Evolutionary conservation across 2,797 vertebrate species (phyloP).

Genomic region (Parambassis ranga): DNA sequence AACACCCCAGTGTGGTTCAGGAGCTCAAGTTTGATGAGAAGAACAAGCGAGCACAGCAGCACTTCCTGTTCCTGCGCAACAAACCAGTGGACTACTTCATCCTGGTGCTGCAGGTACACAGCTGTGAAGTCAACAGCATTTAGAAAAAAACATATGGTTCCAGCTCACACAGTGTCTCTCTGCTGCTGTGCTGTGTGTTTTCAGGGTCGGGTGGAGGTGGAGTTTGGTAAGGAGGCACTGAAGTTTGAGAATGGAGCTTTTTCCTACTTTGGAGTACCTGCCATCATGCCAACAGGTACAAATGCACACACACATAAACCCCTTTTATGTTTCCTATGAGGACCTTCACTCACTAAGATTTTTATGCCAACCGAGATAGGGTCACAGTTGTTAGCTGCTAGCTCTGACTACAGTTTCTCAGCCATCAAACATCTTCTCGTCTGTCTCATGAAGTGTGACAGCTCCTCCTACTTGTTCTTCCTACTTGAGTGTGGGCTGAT

Average conservation of each 20-base stretch:
- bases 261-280: constrained; percentile 93
- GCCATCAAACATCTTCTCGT: too few relatives aligned
- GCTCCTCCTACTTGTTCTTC: too few relatives aligned
- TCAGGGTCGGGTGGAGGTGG: constrained; percentile 95
- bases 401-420: too few relatives aligned
- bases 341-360: too few relatives aligned
- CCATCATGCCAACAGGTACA: constrained; percentile 90
- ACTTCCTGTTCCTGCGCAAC: constrained; percentile 92
- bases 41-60: constrained; percentile 86
- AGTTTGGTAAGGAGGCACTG: constrained; percentile 94
- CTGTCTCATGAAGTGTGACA: too few relatives aligned
- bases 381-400: too few relatives aligned
- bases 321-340: too few relatives aligned
- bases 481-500: too few relatives aligned
- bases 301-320: background rate
- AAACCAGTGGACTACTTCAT: constrained; percentile 92
- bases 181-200: background rate
- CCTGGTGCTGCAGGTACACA: constrained; percentile 91
- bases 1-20: constrained; percentile 91
- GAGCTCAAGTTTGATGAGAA: constrained; percentile 91
- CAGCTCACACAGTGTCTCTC: background rate
- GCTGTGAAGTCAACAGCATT: too few relatives aligned
- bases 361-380: too few relatives aligned
- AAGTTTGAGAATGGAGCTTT: constrained; percentile 96
- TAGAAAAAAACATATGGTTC: too few relatives aligned